phyloP scores from a whole-genome alignment of 2,888 invertebrate species.

The Brenthis ino region DNA sequence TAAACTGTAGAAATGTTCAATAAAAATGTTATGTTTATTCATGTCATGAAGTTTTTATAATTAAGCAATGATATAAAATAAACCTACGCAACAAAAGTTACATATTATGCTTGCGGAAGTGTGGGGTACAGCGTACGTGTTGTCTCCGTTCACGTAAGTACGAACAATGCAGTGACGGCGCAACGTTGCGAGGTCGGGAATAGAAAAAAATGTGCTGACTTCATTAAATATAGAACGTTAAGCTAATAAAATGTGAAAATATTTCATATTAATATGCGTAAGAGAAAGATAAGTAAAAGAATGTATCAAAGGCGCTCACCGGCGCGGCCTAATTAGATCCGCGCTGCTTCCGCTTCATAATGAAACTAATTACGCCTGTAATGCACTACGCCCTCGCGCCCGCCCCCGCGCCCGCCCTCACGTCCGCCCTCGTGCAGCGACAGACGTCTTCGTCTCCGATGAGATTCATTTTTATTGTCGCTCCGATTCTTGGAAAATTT shows the following conservation, averaged over 20 bases:
- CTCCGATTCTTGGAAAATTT: conserved; percentile 21
- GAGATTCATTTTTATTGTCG: conserved; percentile 13
- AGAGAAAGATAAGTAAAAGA: conserved; percentile 1
- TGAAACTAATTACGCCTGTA: conserved; percentile 37
- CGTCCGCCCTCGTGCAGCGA: too few species aligned
- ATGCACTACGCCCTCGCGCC: conserved; percentile 32
- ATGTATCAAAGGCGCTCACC: conserved; percentile 1
- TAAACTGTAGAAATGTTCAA: too few species aligned
- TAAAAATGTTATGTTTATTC: too few species aligned
- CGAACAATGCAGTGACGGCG: too few species aligned
- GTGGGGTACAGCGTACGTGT: too few species aligned
- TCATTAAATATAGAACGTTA: background rate
- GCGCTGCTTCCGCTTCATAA: conserved; percentile 34
- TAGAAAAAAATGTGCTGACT: background rate
- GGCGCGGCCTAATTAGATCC: conserved; percentile 21
- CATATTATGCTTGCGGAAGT: too few species aligned
- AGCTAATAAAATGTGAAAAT: background rate
- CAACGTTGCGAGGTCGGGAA: too few species aligned
- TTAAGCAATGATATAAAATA: too few species aligned
- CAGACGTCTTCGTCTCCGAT: background rate
- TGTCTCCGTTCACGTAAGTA: too few species aligned
- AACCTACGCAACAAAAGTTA: too few species aligned
- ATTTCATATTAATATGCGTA: conserved; percentile 12
- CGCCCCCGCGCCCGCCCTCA: background rate
- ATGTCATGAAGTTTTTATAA: too few species aligned